A percentile compares a stretch with the other conserved stretches of the same genome.
Conservation (phyloP, 1,140 invertebrate species). For the Planococcus citri region DNA sequence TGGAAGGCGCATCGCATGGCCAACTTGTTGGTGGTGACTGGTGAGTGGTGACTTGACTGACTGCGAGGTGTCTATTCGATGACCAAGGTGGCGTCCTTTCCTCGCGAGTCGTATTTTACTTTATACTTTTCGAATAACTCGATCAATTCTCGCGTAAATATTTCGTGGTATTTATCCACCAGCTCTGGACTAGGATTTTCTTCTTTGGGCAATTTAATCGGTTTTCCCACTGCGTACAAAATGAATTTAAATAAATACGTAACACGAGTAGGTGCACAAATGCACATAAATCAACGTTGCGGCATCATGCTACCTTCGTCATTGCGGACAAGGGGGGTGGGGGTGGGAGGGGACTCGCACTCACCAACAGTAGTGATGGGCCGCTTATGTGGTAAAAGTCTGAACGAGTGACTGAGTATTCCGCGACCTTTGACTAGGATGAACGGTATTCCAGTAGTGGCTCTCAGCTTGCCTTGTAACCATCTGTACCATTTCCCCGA, state of each 20-base stretch:
- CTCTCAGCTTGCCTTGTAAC: background rate
- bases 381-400: slow-evolving; percentile 61
- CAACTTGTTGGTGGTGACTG: too few species aligned
- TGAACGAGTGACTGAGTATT: slow-evolving; percentile 78
- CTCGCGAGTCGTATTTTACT: slow-evolving; percentile 43
- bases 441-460: background rate
- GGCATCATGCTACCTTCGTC: too few species aligned
- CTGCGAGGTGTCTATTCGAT: too few species aligned
- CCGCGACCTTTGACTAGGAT: slow-evolving; percentile 49
- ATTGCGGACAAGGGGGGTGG: too few species aligned
- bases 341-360: slow-evolving; percentile 27
- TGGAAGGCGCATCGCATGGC: too few species aligned
- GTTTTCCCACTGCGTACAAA: slow-evolving; percentile 56
- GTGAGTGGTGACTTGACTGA: too few species aligned
- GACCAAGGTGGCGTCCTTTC: background rate
- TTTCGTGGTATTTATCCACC: slow-evolving; percentile 58
- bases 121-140: slow-evolving; percentile 72
- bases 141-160: slow-evolving; percentile 53
- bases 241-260: too few species aligned
- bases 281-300: too few species aligned
- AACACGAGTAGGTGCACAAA: too few species aligned
- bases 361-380: slow-evolving; percentile 74
- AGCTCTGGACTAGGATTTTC: slow-evolving; percentile 55
- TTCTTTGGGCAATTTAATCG: slow-evolving; percentile 58
- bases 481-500: background rate